Evolutionary conservation across 2,797 vertebrate genomes (phyloP), one percentile per base, ranked within the genome.

Genomic region (Syngnathus acus): DNA sequence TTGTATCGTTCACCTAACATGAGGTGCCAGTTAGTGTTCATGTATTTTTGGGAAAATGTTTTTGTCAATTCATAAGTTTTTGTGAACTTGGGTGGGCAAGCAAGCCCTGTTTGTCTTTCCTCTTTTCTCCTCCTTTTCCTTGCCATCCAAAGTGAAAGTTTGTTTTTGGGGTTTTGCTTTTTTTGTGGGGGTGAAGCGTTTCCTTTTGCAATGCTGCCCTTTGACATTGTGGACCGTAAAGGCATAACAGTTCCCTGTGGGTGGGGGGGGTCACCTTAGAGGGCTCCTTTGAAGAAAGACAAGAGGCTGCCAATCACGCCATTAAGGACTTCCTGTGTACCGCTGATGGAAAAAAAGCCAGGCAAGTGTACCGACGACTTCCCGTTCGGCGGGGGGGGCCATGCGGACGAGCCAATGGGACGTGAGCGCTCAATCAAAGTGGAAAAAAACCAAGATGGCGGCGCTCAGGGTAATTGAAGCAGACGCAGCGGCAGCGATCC

Each of bases 401-500:
- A 77, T 73, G 68, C 63, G 14, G 55, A n/a, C 23, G 4, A 38
- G 16, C 81, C 86, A 83, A 3, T 86, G 53, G 58, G 66, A 69
- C 0, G 39, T 8, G 66, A 57, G 38, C 70, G 47, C 32, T 68
- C 38, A 11, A 59, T 26, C 26, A 43, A 62, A 50, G 42, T n/a
- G 21, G 51, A 55, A 51, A 9, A 67, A 64, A 61, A 70, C 70
- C 68, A 76, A 82, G 82, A 84, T 74, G 32, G 78, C 88, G 32
- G 77, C 88, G 85, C 81, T 86, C 72, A 83, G 78, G 75, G 64
- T 90, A 89, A 91, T 88, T 70, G 78, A 84, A 90, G 81, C 81
- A 86, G 91, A 90, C 89, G 72, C 79, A 82, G 79, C 86, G 86
- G 84, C 85, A 88, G 85, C 76, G 86, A 90, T 90, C 89, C 88